Percentiles rank a stretch among this genome's conserved stretches.
These are phyloP conservation scores for Cephus runcator DNA, from an alignment of 2,888 invertebrate species.

Conservation along the genomic window DNA sequence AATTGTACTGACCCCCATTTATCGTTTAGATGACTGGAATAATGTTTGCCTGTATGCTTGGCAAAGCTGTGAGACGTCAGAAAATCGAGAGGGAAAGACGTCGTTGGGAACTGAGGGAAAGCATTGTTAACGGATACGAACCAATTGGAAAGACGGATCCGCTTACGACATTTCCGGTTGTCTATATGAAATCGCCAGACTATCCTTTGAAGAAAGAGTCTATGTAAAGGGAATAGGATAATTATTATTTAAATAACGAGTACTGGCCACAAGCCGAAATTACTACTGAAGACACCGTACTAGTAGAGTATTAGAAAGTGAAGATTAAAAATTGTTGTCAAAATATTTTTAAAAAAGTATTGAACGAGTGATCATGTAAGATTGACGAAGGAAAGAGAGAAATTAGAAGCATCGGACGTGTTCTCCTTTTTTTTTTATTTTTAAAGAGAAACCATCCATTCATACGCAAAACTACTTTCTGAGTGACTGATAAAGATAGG, in stretches of 20 bases:
- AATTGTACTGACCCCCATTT: background rate
- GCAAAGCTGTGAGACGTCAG: constrained; percentile 83
- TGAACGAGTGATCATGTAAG: background rate
- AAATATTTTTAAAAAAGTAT: background rate
- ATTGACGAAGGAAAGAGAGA: background rate
- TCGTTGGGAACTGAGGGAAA: constrained; percentile 76
- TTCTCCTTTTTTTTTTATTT: background rate
- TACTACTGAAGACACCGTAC: background rate
- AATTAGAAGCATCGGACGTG: background rate
- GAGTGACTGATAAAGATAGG: background rate
- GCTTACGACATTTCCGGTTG: constrained; percentile 52
- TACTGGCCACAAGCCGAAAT: background rate
- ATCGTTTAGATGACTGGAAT: constrained; percentile 81
- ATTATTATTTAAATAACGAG: background rate
- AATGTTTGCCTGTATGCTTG: constrained; percentile 88
- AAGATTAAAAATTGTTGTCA: background rate
- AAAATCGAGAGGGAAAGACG: constrained; percentile 79
- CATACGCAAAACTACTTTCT: background rate
- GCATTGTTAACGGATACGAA: constrained; percentile 67
- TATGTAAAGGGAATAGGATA: background rate
- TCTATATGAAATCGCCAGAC: constrained; percentile 52
- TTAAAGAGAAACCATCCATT: background rate
- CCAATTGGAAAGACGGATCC: constrained; percentile 59
- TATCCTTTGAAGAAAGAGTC: constrained; percentile 33
- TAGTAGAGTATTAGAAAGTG: background rate